These are phyloP conservation scores for Chaetogeoica ovagalla DNA, from an alignment of 2,888 invertebrate species.

Conservation along the genomic window DNA sequence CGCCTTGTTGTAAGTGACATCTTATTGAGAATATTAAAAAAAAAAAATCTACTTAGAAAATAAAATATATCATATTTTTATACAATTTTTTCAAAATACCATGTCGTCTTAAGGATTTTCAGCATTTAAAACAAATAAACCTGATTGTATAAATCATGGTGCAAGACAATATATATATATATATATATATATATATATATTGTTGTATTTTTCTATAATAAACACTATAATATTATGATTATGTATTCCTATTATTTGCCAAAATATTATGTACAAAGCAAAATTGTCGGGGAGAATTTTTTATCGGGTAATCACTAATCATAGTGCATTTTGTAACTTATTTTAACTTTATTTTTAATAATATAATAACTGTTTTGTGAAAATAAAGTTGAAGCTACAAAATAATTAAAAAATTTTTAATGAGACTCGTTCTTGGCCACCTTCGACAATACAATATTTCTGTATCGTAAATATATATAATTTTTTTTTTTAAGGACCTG, in stretches of 20 bases:
- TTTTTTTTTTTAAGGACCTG: conserved; percentile 44
- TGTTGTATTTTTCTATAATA: conserved; percentile 51
- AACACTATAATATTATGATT: conserved; percentile 48
- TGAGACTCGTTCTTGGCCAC: conserved; percentile 45
- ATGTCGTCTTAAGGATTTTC: conserved; percentile 50
- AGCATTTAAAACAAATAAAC: conserved; percentile 53
- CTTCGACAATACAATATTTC: conserved; percentile 39
- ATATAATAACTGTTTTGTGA: conserved; percentile 43
- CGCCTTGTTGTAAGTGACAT: conserved; percentile 72
- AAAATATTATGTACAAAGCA: conserved; percentile 48
- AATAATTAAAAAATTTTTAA: conserved; percentile 42
- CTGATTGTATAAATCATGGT: conserved; percentile 51
- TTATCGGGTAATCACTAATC: conserved; percentile 50
- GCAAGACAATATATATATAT: conserved; percentile 41
- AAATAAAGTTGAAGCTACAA: conserved; percentile 49
- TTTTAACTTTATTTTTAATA: conserved; percentile 51
- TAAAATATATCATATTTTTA: conserved; percentile 53
- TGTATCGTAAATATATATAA: conserved; percentile 43
- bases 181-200: conserved; percentile 40
- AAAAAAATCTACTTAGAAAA: conserved; percentile 52
- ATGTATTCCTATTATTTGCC: conserved; percentile 52
- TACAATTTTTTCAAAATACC: conserved; percentile 53
- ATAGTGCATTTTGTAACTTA: conserved; percentile 52
- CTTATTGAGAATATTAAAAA: conserved; percentile 23
- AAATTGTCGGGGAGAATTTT: conserved; percentile 46